Percentiles rank a stretch among this genome's conserved stretches.
phyloP scores from a whole-genome alignment of 1,140 invertebrate species.

The Pseudoatta argentina region DNA sequence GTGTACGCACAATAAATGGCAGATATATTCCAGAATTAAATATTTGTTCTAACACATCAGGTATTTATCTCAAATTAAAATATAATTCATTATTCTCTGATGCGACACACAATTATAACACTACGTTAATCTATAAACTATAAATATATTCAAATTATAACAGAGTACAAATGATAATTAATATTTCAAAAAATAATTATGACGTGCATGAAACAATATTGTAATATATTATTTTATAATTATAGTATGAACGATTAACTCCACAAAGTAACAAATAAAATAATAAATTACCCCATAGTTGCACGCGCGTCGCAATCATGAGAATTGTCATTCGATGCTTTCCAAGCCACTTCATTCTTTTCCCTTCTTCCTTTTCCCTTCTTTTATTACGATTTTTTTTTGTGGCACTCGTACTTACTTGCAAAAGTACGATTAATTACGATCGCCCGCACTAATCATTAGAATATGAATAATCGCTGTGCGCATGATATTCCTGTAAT shows the following conservation, averaged over 20 bases:
- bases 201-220: background rate
- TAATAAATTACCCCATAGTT: background rate
- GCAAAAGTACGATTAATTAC: background rate
- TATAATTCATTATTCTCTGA: background rate
- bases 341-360: background rate
- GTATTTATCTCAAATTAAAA: conserved; percentile 15
- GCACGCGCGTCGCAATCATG: background rate
- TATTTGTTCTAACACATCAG: background rate
- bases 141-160: conserved; percentile 14
- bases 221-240: conserved; percentile 15
- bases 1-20: background rate
- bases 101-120: background rate
- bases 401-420: background rate
- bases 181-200: conserved; percentile 36
- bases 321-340: background rate
- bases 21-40: conserved; percentile 1
- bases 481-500: background rate
- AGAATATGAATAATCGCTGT: background rate
- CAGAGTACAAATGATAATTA: conserved; percentile 14
- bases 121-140: background rate
- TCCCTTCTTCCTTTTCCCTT: background rate
- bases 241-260: background rate
- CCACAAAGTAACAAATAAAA: conserved; percentile 1
- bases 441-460: background rate
- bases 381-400: background rate